Base-by-base conservation (phyloP, 2,113 vertebrate genomes). In the Suncus etruscus region DNA sequence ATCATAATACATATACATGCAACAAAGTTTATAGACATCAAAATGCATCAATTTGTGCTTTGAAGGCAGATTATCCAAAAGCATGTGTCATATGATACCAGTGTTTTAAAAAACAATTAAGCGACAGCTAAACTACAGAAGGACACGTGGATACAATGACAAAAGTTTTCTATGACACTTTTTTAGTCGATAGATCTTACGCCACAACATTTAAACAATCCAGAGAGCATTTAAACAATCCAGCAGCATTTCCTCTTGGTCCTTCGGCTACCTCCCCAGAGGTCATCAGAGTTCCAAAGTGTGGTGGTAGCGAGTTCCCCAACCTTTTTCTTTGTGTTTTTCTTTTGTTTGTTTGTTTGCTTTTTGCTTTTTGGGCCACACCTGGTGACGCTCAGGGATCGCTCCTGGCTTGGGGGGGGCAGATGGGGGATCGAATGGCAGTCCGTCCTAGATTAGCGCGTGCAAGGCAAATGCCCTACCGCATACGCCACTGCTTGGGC, bases 11-110 rank as follows among this genome's bases (percentile, higher is more conserved):
- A n/a, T n/a, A n/a, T 16, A 54, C 25, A 48, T 77, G 68, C 25
- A 79, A 32, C 27, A 78, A 79, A 86, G 91, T 80, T 22, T 83
- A 65, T 22, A 7, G 20, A 25, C 61, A 65, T 65, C 8, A 14
- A 65, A 84, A 61, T 61, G 48, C 61, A 63, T 79, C 5, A 85
- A 63, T 87, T 54, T 12, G 66, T 54, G 72, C 83, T 83, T 1
- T 65, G 58, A 78, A 82, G 86, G 20, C 47, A 78, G 24, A 69
- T 81, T 76, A n/a, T 47, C 16, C 68, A 86, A 86, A 1, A 68
- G 14, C 50, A 31, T 92, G 25, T 68, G 25, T 81, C 20, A 31
- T 77, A 48, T 85, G 82, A 94, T 76, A 94, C 74, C 87, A 87
- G 31, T 85, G 45, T 66, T 75, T 70, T 69, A 50, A 15, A 66